Percentiles rank a stretch among this genome's conserved stretches.
Conservation (phyloP, 2,888 invertebrate genomes). For the Rhingia rostrata region DNA sequence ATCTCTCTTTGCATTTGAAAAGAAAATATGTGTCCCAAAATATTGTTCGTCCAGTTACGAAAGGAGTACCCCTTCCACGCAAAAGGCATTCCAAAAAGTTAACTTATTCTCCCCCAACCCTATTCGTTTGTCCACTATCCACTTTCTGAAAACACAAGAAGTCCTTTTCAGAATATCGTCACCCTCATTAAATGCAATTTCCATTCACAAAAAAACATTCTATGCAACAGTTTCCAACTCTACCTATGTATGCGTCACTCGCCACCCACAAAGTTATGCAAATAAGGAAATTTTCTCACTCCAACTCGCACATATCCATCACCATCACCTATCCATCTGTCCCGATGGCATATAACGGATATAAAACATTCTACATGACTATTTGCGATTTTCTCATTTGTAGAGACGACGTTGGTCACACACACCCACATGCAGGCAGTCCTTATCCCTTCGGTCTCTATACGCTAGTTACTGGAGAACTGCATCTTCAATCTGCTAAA, state of each 20-base stretch:
- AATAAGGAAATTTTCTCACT: conserved; percentile 41
- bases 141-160: neutral
- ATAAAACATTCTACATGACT: conserved; percentile 61
- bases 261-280: conserved; percentile 12
- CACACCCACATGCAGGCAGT: conserved; percentile 19
- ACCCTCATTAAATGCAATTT: conserved; percentile 15
- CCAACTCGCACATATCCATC: conserved; percentile 3
- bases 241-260: neutral
- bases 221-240: conserved; percentile 24
- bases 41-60: no score
- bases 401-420: conserved; percentile 29
- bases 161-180: conserved; percentile 3
- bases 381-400: conserved; percentile 62
- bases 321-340: conserved; percentile 18
- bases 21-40: no score
- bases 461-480: conserved; percentile 13
- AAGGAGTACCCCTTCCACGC: no score
- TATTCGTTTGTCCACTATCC: no score
- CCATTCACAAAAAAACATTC: conserved; percentile 3
- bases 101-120: no score
- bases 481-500: conserved; percentile 48
- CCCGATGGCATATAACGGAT: conserved; percentile 41
- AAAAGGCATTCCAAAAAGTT: no score
- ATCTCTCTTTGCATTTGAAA: no score
- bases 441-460: neutral